phyloP scores from a whole-genome alignment of 2,888 invertebrate species.

The Odontocerum albicorne region DNA sequence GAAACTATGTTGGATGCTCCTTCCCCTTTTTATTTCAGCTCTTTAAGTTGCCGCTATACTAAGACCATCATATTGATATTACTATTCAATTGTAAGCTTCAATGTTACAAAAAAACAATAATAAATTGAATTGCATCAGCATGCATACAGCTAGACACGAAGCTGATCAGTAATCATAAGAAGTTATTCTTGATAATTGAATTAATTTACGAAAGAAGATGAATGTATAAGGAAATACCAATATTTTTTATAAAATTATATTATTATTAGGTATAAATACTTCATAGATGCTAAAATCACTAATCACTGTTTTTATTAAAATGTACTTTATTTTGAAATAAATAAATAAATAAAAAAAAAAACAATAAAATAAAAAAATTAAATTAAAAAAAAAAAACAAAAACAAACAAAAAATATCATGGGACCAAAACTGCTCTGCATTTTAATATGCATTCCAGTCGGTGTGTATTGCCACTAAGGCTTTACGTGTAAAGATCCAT shows the following conservation, averaged over 20 bases:
- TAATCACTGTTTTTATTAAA: constrained; percentile 31
- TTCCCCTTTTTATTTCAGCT: constrained; percentile 29
- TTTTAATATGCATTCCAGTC: too few relatives aligned
- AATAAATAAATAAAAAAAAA: constrained; percentile 51
- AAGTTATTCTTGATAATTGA: constrained; percentile 21
- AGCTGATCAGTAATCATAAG: neutral
- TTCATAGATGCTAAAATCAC: constrained; percentile 31
- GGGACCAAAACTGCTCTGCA: too few relatives aligned
- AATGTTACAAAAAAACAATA: neutral
- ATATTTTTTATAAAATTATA: constrained; percentile 32
- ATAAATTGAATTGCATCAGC: too few relatives aligned
- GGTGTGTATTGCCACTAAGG: too few relatives aligned
- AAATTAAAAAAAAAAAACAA: constrained; percentile 47
- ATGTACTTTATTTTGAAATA: constrained; percentile 52
- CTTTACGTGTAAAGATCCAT: too few relatives aligned
- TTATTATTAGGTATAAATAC: constrained; percentile 29
- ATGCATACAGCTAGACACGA: too few relatives aligned
- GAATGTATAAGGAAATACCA: constrained; percentile 28
- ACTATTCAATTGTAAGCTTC: neutral
- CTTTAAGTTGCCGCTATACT: constrained; percentile 3
- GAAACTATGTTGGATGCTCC: constrained; percentile 42
- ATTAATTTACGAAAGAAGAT: constrained; percentile 27
- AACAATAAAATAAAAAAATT: constrained; percentile 46
- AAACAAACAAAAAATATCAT: constrained; percentile 42
- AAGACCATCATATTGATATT: constrained; percentile 7